Evolutionary conservation across 2,797 vertebrate genomes (phyloP).

Genomic region (Syngnathus rostellatus): DNA sequence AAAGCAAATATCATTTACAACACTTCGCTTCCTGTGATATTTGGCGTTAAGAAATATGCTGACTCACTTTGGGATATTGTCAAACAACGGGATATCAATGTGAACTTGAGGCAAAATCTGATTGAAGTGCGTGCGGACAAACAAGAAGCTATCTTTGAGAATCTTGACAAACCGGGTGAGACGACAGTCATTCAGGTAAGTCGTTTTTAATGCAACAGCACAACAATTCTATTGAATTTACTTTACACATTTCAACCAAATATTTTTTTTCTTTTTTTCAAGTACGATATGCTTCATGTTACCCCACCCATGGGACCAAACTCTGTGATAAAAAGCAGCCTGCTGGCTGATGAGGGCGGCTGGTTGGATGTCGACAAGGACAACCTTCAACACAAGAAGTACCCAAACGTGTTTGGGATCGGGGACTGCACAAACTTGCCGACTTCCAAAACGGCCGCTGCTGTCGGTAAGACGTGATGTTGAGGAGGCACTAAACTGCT

Average conservation of each 20-base stretch:
- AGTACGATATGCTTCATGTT: constrained; percentile 98
- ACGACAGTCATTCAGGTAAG: constrained; percentile 78
- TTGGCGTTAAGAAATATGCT: constrained; percentile 91
- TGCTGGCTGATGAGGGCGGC: constrained; percentile 73
- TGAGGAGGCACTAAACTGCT: neutral
- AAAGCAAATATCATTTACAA: constrained; percentile 89
- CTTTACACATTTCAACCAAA: neutral
- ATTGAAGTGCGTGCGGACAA: constrained; percentile 86
- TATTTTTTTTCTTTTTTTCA: constrained; percentile 8
- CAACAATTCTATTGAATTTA: neutral
- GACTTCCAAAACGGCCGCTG: constrained; percentile 87
- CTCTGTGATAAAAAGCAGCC: constrained; percentile 73
- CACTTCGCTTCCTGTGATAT: constrained; percentile 84
- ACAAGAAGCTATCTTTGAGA: constrained; percentile 91
- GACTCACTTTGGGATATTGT: constrained; percentile 81
- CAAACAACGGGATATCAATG: constrained; percentile 70
- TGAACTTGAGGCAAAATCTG: constrained; percentile 84
- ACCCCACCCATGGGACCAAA: constrained; percentile 93
- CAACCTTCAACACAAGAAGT: constrained; percentile 85
- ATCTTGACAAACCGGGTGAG: constrained; percentile 82
- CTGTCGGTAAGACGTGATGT: constrained; percentile 73
- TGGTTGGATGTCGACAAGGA: constrained; percentile 91
- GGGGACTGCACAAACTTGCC: constrained; percentile 95
- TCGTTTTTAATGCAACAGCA: neutral
- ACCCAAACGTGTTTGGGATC: constrained; percentile 91